Evolutionary conservation across 2,888 invertebrate genomes (phyloP).

Genomic region (Branchipolynoe longqiensis): DNA sequence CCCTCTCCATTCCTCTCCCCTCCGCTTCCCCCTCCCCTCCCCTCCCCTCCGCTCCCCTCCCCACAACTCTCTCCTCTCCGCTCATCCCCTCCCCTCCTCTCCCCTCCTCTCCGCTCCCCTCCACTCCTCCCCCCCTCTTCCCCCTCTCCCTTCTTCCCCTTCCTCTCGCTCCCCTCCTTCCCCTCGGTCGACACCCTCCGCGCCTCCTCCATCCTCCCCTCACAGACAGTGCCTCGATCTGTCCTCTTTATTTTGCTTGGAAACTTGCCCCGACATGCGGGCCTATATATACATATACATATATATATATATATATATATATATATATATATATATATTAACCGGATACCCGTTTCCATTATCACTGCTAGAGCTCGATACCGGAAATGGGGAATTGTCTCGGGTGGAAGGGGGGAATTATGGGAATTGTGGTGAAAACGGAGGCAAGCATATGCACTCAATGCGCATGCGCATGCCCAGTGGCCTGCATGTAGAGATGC

Average conservation of each 20-base stretch:
- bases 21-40: not conserved
- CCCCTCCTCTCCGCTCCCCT: not conserved
- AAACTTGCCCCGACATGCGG: constrained; percentile 36
- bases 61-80: too few relatives aligned
- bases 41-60: not conserved
- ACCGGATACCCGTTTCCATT: not conserved
- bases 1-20: not conserved
- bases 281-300: too few relatives aligned
- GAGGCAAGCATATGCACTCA: not conserved
- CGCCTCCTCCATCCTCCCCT: too few relatives aligned
- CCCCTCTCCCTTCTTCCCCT: not conserved
- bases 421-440: constrained; percentile 20
- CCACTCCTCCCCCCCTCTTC: not conserved
- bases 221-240: not conserved
- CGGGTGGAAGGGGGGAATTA: constrained; percentile 6
- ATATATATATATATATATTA: too few relatives aligned
- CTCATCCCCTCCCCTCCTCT: too few relatives aligned
- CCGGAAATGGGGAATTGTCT: not conserved
- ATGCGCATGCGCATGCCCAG: not conserved
- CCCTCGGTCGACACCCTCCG: not conserved
- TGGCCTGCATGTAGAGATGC: too few relatives aligned
- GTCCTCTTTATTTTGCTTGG: constrained; percentile 9
- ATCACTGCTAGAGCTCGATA: too few relatives aligned
- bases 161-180: not conserved
- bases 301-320: too few relatives aligned